These are phyloP conservation scores for Drosophila bocqueti DNA, from an alignment of 1,140 invertebrate genomes.

Conservation along the genomic window DNA sequence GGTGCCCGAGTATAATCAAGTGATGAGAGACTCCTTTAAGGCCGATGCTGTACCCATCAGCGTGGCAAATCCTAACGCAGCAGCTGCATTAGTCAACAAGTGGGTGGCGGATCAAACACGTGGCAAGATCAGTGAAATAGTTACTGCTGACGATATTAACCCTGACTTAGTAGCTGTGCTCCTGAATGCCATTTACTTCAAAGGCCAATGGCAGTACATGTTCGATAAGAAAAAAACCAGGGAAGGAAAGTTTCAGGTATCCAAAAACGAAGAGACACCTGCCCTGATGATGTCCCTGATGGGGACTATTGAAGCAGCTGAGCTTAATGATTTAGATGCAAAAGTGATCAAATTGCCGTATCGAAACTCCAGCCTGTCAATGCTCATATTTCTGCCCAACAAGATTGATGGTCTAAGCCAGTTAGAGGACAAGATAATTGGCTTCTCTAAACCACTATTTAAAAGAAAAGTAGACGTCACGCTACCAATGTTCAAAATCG, in stretches of 20 bases:
- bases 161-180: background rate
- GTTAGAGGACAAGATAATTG: background rate
- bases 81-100: background rate
- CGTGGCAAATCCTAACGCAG: fast-evolving
- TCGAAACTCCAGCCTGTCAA: background rate
- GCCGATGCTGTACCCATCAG: background rate
- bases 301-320: background rate
- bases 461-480: background rate
- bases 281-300: background rate
- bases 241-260: background rate
- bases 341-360: background rate
- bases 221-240: background rate
- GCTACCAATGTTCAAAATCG: background rate
- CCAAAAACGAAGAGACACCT: background rate
- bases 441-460: background rate
- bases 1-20: background rate
- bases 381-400: background rate
- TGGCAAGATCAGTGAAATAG: too few relatives aligned
- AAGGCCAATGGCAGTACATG: background rate
- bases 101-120: background rate
- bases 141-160: background rate
- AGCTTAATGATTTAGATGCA: background rate
- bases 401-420: background rate
- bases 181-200: conserved; percentile 1
- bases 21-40: background rate